Base-by-base conservation (phyloP, 1,140 invertebrate genomes). In the Sinella curviseta region DNA sequence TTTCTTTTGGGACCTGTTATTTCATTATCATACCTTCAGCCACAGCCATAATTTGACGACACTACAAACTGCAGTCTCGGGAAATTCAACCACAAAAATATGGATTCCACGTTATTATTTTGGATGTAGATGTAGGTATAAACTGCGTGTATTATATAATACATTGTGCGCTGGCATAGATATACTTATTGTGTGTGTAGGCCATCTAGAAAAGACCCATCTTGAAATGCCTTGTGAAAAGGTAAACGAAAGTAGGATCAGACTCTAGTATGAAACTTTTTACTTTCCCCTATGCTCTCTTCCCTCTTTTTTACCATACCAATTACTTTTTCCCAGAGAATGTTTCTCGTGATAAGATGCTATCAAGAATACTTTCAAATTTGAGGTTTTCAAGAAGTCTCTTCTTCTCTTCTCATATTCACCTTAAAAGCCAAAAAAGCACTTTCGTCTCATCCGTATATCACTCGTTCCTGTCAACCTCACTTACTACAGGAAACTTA, bases 1-100 rank as follows among this genome's bases (percentile, higher is more conserved):
- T 60, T 60, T 60, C 55, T 60, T 60, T 60, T 60, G 55, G 55
- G 55, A 60, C 55, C 24, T 60, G 55, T 60, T 60, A 60, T 60
- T 60, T 60, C 55, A 60, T 60, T 60, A 60, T 26, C 55, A 60
- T 60, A 60, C 55, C 55, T 60, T 60, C 14, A 60, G 55, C 24
- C 24, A 14, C 55, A 60, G 55, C 24, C 55, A 60, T 60, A 60
- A 60, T 60, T 60, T 60, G 14, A 60, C 39, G 39, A 48, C 39
- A 48, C 39, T 48, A 48, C 39, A 48, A n/a, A 48, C 39, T 48
- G 39, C 39, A 4, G 39, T 48, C 39, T 8, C 39, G 17, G 39
- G 17, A 48, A 48, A 48, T 48, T 48, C 39, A 48, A 17, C 39
- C 17, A 17, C 17, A 17, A n/a, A 8, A 8, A 48, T 48, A 48